These are phyloP conservation scores for Falco berigora DNA, from an alignment of 2,797 vertebrate species.

Conservation along the genomic window DNA sequence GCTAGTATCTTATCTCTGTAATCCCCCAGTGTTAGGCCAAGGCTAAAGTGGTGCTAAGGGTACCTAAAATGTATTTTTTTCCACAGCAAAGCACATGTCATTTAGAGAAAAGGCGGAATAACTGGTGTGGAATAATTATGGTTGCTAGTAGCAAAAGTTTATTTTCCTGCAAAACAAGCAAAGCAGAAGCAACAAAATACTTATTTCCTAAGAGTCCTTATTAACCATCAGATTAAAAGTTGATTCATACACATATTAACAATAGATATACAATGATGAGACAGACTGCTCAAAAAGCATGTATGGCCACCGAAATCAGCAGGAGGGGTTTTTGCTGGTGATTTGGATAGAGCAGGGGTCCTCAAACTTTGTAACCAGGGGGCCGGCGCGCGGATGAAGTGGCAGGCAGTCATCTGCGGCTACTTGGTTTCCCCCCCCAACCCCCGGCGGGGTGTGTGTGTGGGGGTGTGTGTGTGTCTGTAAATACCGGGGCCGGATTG, in stretches of 20 bases:
- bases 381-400: too few species aligned
- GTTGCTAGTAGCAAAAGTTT: not conserved
- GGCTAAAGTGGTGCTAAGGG: not conserved
- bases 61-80: not conserved
- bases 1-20: slow-evolving; percentile 14
- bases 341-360: not conserved
- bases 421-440: too few species aligned
- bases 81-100: not conserved
- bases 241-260: not conserved
- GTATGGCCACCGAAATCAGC: not conserved
- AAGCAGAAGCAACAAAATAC: not conserved
- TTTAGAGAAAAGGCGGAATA: not conserved
- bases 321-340: not conserved
- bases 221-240: not conserved
- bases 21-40: not conserved
- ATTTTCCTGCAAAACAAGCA: not conserved
- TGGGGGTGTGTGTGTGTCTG: too few species aligned
- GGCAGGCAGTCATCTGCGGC: too few species aligned
- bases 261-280: not conserved
- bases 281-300: not conserved
- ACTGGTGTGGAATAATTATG: not conserved
- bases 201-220: not conserved
- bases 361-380: too few species aligned
- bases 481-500: too few species aligned
- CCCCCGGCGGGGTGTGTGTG: too few species aligned